Base-by-base conservation (phyloP, 2,113 vertebrate species). In the Lampris megalopsis region DNA sequence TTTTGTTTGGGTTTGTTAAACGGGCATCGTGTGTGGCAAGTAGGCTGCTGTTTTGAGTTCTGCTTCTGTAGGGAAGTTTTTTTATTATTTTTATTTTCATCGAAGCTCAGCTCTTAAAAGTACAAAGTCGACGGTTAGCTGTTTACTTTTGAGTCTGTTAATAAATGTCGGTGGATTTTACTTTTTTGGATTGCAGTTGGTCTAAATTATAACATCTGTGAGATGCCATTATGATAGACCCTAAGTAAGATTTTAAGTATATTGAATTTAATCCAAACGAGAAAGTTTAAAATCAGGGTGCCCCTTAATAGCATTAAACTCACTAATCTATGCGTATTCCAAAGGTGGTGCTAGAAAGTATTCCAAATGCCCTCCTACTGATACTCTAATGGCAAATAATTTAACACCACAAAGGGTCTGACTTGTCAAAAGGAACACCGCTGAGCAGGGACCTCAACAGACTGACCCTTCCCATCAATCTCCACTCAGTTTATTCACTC, bases 391-490 rank as follows among this genome's bases (percentile, higher is more conserved):
- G 77, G 82, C 50, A 89, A 93, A 93, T 93, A 90, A 93, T 92
- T 94, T 90, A 88, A 73, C 70, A 35, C 62, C 82, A 94, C 93
- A 94, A 91, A 92, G 83, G 90, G 81, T 24, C 53, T 76, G 86
- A 88, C 92, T 87, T 89, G 71, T 89, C 73, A 54, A 43, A 83
- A 71, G 77, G 52, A 67, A 77, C 75, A 79, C 88, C 84, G 75
- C 88, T 91, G 89, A 90, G 72, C 38, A 41, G 67, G 68, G 63
- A 85, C 73, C 85, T 58, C 38, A 88, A 40, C 68, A 67, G 81
- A 77, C 88, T 85, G 89, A 84, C 88, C 76, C 61, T 91, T 90
- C 86, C 88, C 89, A 92, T 93, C 91, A 93, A 85, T 92, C 91
- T 90, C 82, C 53, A 77, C 77, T 81, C 76, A n/a, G 71, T 87